Percentiles rank a stretch among this genome's conserved stretches.
These are phyloP conservation scores for Microchrysa polita DNA, from an alignment of 2,888 invertebrate species.

Conservation along the genomic window DNA sequence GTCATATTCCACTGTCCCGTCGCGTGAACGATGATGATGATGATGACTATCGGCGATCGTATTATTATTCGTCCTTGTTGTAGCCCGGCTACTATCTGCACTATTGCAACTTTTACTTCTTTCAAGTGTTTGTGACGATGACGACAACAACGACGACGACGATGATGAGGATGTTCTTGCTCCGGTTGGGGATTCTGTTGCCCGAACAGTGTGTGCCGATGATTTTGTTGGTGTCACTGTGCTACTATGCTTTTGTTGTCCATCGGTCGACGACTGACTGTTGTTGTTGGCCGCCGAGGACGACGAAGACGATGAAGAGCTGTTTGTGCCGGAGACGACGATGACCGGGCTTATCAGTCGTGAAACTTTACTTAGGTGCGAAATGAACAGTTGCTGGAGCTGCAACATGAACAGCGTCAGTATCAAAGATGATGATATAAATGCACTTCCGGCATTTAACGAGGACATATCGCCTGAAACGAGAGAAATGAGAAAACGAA, in stretches of 20 bases:
- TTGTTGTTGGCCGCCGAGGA: neutral
- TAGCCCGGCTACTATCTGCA: constrained; percentile 12
- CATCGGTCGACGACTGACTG: neutral
- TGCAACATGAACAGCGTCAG: constrained; percentile 44
- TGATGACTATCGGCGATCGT: constrained; percentile 24
- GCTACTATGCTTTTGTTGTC: neutral
- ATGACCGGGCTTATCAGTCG: constrained; percentile 6
- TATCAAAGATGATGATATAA: constrained; percentile 43
- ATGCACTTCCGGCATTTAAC: constrained; percentile 52
- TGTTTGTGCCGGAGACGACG: neutral
- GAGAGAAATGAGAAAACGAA: constrained; percentile 56
- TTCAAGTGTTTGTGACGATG: no score
- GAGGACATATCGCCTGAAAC: constrained; percentile 59
- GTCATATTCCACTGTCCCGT: neutral
- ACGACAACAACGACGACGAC: no score
- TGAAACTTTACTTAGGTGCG: constrained; percentile 21
- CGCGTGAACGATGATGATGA: constrained; percentile 17
- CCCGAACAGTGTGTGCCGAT: neutral
- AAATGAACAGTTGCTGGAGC: constrained; percentile 39
- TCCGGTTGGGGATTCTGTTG: neutral
- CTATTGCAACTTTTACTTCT: constrained; percentile 27
- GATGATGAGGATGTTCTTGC: neutral
- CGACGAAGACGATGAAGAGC: neutral
- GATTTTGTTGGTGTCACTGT: neutral
- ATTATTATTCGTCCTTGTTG: constrained; percentile 23